phyloP scores from a whole-genome alignment of 2,888 invertebrate species.

The Oscheius sp. region DNA sequence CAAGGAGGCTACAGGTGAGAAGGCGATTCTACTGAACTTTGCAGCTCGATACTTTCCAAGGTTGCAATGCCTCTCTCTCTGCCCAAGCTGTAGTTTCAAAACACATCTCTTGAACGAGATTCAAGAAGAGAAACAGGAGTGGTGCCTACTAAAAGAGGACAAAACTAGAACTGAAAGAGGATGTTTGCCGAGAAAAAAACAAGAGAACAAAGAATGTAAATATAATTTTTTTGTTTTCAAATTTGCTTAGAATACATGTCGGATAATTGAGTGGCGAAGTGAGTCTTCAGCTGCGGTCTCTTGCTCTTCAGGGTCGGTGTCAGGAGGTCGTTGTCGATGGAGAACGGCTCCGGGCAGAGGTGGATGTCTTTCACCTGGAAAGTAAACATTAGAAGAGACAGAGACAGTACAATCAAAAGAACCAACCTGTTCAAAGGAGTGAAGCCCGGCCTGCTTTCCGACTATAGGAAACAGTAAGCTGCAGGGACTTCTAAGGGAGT shows the following conservation, averaged over 20 bases:
- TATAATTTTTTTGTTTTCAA: background rate
- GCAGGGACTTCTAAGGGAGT: too few species aligned
- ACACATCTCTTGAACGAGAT: too few species aligned
- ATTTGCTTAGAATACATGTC: slow-evolving; percentile 57
- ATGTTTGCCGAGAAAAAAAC: too few species aligned
- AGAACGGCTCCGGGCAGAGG: slow-evolving; percentile 92
- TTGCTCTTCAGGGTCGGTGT: slow-evolving; percentile 96
- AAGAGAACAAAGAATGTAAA: background rate
- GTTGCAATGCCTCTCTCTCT: too few species aligned
- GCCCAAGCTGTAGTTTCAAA: too few species aligned
- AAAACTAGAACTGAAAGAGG: too few species aligned
- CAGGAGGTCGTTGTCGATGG: slow-evolving; percentile 92
- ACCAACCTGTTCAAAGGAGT: slow-evolving; percentile 94
- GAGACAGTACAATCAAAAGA: background rate
- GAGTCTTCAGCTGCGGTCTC: slow-evolving; percentile 79
- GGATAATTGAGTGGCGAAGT: slow-evolving; percentile 56
- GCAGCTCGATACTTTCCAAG: too few species aligned
- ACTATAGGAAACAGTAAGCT: slow-evolving; percentile 74
- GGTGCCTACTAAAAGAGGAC: too few species aligned
- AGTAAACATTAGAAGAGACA: background rate
- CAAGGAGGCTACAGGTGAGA: too few species aligned
- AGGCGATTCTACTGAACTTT: too few species aligned
- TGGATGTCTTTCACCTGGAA: slow-evolving; percentile 84
- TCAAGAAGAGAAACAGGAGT: too few species aligned
- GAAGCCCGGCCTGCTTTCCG: slow-evolving; percentile 90